Evolutionary conservation across 2,888 invertebrate species (phyloP), one percentile per base, ranked within the genome.

Genomic region (Pasiphila rectangulata): DNA sequence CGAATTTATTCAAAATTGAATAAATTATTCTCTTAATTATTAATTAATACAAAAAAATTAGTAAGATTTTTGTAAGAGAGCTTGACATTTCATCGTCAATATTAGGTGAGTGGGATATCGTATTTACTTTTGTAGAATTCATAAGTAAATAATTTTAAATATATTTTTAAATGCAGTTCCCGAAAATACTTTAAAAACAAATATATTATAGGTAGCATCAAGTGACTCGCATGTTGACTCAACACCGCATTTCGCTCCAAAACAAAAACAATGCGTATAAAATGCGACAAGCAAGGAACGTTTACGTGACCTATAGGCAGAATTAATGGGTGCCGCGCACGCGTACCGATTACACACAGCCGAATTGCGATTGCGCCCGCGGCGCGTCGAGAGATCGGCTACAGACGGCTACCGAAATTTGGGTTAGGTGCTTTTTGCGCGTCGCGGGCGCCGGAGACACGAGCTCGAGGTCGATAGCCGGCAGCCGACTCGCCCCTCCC

Each of bases 371-470:
- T 50, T 44, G 59, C 62, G 63, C 63, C 57, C 64, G 61, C 70
- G 69, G 64, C 60, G 64, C 47, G 63, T 57, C 56, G 79, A 78
- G 75, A 77, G 75, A 82, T 80, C 73, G 72, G n/a, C 61, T 70
- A 73, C 83, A 81, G 82, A 79, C 83, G 59, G 79, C 83, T 81
- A 79, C 85, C 77, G 81, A 85, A 86, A 87, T 84, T 86, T 80
- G 79, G 83, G 83, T 87, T 83, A 79, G 78, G 73, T 72, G 67
- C 66, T 83, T 85, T 84, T 84, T 83, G 68, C 67, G 61, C 65
- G 63, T 70, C 79, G 78, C 78, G 69, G 72, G 76, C 77, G 75
- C 77, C 73, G 72, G 71, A 72, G 65, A 68, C 71, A 69, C 67
- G 67, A 67, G 67, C 67, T 53, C 62, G 45, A 80, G 86, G 84